Conservation (phyloP, 2,797 vertebrate species). For the Babyrousa celebensis region DNA sequence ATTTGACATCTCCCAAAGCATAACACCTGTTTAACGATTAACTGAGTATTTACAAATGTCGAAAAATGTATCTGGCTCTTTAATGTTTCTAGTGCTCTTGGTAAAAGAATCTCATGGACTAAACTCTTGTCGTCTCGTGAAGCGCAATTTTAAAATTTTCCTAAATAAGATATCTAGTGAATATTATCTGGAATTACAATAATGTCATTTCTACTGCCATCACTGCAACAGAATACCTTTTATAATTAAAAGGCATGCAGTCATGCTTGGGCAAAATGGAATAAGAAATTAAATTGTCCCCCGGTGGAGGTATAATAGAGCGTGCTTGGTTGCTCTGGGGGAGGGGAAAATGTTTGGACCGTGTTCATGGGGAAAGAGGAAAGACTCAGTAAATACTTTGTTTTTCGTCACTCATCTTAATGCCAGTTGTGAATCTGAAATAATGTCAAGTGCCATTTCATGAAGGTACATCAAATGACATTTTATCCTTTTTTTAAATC, state of each 20-base stretch:
- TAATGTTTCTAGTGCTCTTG: slow-evolving; percentile 16
- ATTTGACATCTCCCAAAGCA: slow-evolving; percentile 56
- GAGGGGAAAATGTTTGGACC: slow-evolving; percentile 18
- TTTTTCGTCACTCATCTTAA: slow-evolving; percentile 12
- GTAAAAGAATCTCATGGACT: slow-evolving; percentile 42
- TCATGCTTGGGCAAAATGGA: slow-evolving; percentile 35
- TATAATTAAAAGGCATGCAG: slow-evolving; percentile 59
- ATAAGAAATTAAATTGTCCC: slow-evolving; percentile 62
- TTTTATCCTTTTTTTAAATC: slow-evolving; percentile 77
- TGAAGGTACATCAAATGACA: slow-evolving; percentile 73
- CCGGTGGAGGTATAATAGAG: neutral
- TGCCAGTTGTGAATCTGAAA: slow-evolving; percentile 65
- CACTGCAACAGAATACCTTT: slow-evolving; percentile 10
- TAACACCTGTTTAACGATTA: slow-evolving; percentile 30
- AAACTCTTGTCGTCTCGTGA: slow-evolving; percentile 53
- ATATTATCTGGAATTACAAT: neutral
- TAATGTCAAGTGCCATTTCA: slow-evolving; percentile 46
- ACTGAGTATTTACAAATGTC: slow-evolving; percentile 2
- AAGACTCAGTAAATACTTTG: slow-evolving; percentile 40
- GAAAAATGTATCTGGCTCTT: slow-evolving; percentile 8
- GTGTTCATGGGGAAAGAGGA: neutral
- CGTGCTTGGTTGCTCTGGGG: neutral
- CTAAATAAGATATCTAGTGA: neutral
- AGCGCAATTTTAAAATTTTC: slow-evolving; percentile 1
- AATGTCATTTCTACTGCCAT: slow-evolving; percentile 20